Evolutionary conservation across 2,888 invertebrate species (phyloP).

Genomic region (Ferrisia virgata): DNA sequence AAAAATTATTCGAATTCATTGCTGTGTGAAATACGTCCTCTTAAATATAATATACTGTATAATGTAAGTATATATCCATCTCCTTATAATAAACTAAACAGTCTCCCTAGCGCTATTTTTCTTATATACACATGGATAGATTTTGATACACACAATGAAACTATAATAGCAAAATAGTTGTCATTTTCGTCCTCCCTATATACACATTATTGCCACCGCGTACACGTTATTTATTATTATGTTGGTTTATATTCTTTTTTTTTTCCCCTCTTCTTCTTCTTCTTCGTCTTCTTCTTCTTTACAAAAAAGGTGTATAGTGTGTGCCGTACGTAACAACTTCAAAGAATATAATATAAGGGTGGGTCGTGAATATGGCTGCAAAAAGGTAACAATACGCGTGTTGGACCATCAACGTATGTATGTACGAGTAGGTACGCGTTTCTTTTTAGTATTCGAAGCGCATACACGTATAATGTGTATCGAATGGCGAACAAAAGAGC

Average conservation of each 20-base stretch:
- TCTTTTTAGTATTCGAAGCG: not conserved
- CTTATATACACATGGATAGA: not conserved
- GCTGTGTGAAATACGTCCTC: not conserved
- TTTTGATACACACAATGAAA: not conserved
- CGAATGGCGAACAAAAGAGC: not conserved
- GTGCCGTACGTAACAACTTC: not conserved
- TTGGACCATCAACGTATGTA: not conserved
- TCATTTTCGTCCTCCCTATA: not conserved
- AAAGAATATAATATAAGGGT: not conserved
- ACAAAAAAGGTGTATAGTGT: not conserved
- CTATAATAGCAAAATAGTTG: not conserved
- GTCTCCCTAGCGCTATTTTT: not conserved
- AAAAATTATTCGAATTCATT: not conserved
- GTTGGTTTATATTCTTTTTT: not conserved
- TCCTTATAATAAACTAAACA: too few relatives aligned
- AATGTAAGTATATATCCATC: too few relatives aligned
- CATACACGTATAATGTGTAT: slow-evolving; percentile 1
- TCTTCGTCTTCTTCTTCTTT: too few relatives aligned
- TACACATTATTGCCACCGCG: not conserved
- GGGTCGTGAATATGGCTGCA: not conserved
- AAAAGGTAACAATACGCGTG: not conserved
- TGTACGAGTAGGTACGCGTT: too few relatives aligned
- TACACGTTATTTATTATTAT: not conserved
- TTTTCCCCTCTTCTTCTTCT: not conserved
- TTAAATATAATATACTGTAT: not conserved